A percentile compares a stretch with the other conserved stretches of the same genome.
Evolutionary conservation across 2,888 invertebrate species (phyloP).

Genomic region (Nowickia ferox): DNA sequence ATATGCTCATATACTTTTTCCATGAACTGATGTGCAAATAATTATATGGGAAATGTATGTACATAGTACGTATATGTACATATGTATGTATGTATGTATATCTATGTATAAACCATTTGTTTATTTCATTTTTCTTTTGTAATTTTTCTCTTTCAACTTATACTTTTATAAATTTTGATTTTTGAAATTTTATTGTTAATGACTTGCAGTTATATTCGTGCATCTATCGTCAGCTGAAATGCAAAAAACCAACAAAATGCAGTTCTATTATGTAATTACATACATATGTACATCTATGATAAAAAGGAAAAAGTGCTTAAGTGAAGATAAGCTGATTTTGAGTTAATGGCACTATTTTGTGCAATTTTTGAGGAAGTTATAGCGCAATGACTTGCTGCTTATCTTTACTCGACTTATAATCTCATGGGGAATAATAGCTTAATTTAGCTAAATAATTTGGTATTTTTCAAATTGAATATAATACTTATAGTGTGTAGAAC

Average conservation of each 20-base stretch:
- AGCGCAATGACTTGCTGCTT: no score
- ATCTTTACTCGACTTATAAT: no score
- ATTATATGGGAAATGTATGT: not conserved
- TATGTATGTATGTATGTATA: no score
- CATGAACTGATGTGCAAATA: not conserved
- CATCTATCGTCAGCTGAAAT: slow-evolving; percentile 8
- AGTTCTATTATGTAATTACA: not conserved
- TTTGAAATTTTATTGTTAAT: slow-evolving; percentile 32
- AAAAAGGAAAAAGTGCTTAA: no score
- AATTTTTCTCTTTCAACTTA: slow-evolving; percentile 24
- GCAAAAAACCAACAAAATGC: not conserved
- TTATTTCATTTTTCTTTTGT: slow-evolving; percentile 9
- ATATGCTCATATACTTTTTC: not conserved
- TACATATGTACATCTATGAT: not conserved
- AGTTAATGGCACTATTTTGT: no score
- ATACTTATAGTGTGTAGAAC: no score
- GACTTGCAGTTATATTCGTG: not conserved
- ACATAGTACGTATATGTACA: not conserved
- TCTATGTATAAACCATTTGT: not conserved
- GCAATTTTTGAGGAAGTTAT: no score
- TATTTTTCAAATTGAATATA: no score
- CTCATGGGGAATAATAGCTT: no score
- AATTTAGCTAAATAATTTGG: no score
- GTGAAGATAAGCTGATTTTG: no score
- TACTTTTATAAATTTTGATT: slow-evolving; percentile 10